Percentiles rank a stretch among this genome's conserved stretches.
phyloP scores from a whole-genome alignment of 2,797 vertebrate species.

The Tiaroga cobitis region DNA sequence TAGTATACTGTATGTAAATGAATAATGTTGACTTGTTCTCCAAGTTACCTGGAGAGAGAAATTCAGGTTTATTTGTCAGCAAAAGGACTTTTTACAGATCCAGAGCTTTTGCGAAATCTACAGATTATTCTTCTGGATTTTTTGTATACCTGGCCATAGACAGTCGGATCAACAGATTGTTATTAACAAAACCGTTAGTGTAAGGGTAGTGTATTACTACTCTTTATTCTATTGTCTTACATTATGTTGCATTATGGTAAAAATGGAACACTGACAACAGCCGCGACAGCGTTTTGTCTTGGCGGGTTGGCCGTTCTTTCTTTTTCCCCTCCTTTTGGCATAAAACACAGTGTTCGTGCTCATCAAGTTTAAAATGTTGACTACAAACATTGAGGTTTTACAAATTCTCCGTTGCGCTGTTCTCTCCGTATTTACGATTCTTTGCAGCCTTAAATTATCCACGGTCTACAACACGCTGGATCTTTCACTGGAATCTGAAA shows the following conservation, averaged over 20 bases:
- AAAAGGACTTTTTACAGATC: not conserved
- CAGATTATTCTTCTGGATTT: not conserved
- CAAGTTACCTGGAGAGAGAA: not conserved
- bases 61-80: not conserved
- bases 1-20: not conserved
- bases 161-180: not conserved
- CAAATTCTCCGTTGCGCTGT: rapidly evolving
- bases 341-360: too few relatives aligned
- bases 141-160: not conserved
- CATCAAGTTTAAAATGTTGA: not conserved
- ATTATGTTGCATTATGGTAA: not conserved
- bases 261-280: not conserved
- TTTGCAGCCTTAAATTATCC: not conserved
- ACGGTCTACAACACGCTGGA: not conserved
- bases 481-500: not conserved
- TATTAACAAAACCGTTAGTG: not conserved
- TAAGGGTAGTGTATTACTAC: too few relatives aligned
- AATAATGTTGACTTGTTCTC: not conserved
- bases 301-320: not conserved
- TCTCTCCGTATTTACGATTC: not conserved
- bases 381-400: not conserved
- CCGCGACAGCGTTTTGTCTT: not conserved
- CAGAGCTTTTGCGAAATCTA: not conserved
- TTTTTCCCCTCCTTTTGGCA: not conserved
- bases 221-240: not conserved